Evolutionary conservation across 2,797 vertebrate species (phyloP).

Genomic region (Anguilla obscura): DNA sequence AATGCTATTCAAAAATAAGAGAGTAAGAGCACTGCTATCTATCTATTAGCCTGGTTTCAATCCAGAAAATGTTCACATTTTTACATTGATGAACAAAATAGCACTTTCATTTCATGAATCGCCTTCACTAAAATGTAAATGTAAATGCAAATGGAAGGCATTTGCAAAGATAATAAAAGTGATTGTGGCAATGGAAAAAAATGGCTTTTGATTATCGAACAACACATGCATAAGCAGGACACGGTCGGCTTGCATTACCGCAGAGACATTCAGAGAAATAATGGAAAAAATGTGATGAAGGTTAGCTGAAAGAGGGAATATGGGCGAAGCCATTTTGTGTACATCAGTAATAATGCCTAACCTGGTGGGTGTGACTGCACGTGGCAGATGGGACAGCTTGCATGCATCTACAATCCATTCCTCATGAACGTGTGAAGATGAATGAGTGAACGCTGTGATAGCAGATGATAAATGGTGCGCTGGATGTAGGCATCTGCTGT

Average conservation of each 20-base stretch:
- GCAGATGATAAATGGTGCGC: background rate
- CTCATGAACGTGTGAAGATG: background rate
- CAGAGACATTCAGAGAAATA: background rate
- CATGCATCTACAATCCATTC: background rate
- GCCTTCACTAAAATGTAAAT: background rate
- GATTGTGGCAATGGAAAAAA: background rate
- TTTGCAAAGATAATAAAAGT: background rate
- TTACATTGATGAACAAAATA: background rate
- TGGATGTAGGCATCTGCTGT: no score
- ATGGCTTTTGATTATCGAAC: background rate
- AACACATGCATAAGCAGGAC: background rate
- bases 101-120: background rate
- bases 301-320: background rate
- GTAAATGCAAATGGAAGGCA: background rate
- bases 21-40: no score
- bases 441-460: background rate
- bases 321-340: background rate
- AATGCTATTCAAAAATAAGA: no score
- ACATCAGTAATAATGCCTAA: background rate
- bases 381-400: background rate
- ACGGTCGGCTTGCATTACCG: background rate
- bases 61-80: background rate
- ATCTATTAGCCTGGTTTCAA: background rate
- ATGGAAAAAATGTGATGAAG: background rate
- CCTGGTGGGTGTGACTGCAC: background rate